These are phyloP conservation scores for Sogatella furcifera DNA, from an alignment of 1,140 invertebrate genomes.

Conservation along the genomic window DNA sequence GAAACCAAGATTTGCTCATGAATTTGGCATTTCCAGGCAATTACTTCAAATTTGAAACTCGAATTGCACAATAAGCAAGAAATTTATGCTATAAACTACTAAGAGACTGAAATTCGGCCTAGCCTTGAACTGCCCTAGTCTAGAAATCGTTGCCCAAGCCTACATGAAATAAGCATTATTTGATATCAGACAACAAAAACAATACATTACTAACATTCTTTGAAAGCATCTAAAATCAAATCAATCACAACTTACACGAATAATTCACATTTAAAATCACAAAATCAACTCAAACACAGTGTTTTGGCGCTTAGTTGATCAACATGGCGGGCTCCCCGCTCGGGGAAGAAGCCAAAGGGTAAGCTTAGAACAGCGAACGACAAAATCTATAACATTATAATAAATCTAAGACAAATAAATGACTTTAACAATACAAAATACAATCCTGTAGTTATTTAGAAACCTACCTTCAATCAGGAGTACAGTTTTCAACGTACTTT, in stretches of 20 bases:
- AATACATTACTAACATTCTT: background rate
- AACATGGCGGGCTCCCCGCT: conserved; percentile 39
- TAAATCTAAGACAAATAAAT: conserved; percentile 18
- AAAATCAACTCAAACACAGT: background rate
- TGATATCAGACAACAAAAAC: background rate
- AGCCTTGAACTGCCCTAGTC: conserved; percentile 3
- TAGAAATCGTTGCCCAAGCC: conserved; percentile 1
- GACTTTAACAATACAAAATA: conserved; percentile 12
- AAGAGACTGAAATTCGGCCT: background rate
- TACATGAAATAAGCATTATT: background rate
- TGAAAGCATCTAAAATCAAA: too few species aligned
- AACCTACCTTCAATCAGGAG: conserved; percentile 32
- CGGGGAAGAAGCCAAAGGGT: conserved; percentile 37
- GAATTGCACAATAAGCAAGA: too few species aligned
- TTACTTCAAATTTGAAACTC: too few species aligned
- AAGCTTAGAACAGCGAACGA: conserved; percentile 20
- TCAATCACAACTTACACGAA: too few species aligned
- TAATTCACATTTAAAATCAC: background rate
- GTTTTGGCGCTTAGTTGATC: conserved; percentile 27
- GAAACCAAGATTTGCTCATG: too few species aligned
- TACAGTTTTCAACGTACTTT: conserved; percentile 28
- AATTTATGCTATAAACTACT: too few species aligned
- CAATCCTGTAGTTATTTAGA: conserved; percentile 8
- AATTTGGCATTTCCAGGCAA: too few species aligned
- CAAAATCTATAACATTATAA: conserved; percentile 17